phyloP scores from a whole-genome alignment of 2,797 vertebrate species.

The Synanceia verrucosa region DNA sequence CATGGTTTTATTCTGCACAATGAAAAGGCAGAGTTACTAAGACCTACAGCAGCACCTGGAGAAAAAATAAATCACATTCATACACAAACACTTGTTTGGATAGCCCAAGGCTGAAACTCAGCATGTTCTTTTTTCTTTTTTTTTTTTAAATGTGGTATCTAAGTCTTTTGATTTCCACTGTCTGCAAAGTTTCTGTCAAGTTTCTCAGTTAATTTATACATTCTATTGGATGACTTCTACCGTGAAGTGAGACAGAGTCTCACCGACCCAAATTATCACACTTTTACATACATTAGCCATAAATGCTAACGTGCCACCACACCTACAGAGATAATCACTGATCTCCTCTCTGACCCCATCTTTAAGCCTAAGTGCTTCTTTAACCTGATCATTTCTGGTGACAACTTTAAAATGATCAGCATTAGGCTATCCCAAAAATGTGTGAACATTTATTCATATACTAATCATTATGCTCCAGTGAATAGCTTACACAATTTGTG shows the following conservation, averaged over 20 bases:
- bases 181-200: neutral
- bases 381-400: neutral
- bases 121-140: too few species aligned
- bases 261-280: too few species aligned
- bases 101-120: neutral
- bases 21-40: constrained; percentile 12
- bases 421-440: neutral
- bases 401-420: neutral
- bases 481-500: neutral
- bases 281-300: neutral
- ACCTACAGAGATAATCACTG: neutral
- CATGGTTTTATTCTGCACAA: constrained; percentile 84
- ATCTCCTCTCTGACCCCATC: neutral
- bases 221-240: neutral
- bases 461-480: accelerated
- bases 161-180: neutral
- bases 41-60: neutral
- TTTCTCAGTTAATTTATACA: too few species aligned
- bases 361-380: neutral
- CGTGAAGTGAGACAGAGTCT: neutral
- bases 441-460: neutral
- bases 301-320: neutral
- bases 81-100: constrained; percentile 1
- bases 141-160: too few species aligned
- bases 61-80: neutral